Percentiles rank a stretch among this genome's conserved stretches.
These are phyloP conservation scores for Eupristina koningsbergeri DNA, from an alignment of 1,140 invertebrate genomes.

Conservation along the genomic window DNA sequence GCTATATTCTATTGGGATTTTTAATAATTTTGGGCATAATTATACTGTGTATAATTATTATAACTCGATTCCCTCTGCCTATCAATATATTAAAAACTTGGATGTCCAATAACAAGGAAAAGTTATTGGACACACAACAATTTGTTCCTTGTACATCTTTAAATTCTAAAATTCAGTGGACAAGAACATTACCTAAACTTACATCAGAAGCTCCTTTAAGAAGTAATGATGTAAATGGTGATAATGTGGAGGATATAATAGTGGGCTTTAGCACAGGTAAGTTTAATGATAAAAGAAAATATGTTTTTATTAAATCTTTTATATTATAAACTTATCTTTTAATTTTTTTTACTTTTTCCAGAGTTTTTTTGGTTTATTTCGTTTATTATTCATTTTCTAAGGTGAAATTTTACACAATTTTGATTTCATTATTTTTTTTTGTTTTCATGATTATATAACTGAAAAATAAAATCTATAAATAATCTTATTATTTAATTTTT, in stretches of 20 bases:
- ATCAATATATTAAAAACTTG: conserved; percentile 76
- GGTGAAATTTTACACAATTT: conserved; percentile 42
- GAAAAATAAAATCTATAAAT: background rate
- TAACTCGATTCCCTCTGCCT: conserved; percentile 79
- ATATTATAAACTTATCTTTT: conserved; percentile 36
- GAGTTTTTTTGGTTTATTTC: conserved; percentile 52
- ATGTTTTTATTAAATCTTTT: conserved; percentile 43
- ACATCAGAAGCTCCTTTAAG: conserved; percentile 84
- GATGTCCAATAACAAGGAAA: conserved; percentile 63
- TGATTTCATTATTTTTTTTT: conserved; percentile 29
- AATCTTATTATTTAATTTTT: background rate
- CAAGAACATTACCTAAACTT: conserved; percentile 80
- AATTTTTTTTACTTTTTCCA: conserved; percentile 52
- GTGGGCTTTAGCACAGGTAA: conserved; percentile 88
- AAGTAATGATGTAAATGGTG: conserved; percentile 82
- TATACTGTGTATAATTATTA: conserved; percentile 77
- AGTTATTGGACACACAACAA: conserved; percentile 57
- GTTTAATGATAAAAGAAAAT: conserved; percentile 34
- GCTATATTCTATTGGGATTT: conserved; percentile 77
- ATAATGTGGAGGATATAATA: conserved; percentile 83
- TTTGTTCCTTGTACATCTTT: conserved; percentile 81
- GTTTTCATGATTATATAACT: conserved; percentile 1
- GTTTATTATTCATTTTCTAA: conserved; percentile 30
- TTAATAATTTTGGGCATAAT: conserved; percentile 77
- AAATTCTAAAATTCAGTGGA: conserved; percentile 81